Base-by-base conservation (phyloP, 2,113 vertebrate species). In the Pseudolaguvia tuberculata region DNA sequence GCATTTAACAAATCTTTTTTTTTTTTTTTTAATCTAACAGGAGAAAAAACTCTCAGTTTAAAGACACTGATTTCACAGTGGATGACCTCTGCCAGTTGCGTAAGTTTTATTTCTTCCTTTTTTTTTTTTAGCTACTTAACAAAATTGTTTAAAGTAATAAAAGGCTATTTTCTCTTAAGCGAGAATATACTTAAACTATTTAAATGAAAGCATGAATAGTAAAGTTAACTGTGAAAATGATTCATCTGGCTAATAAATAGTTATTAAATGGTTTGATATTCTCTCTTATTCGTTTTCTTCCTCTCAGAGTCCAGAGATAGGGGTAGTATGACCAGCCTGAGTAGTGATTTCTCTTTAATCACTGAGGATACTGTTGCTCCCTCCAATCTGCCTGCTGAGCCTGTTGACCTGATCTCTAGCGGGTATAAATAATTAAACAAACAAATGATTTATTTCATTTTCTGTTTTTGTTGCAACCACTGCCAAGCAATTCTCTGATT, bases 311-410 rank as follows among this genome's bases (percentile, higher is more conserved):
- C 89, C 61, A 93, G 84, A 86, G 94, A 98, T 79, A 91, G 94
- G 27, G 97, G 96, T 81, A 99, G 97, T 80, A 92, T 93, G 81
- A 98, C 94, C 52, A 98, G 96, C 80, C 89, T 98, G 75, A 94
- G 94, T 90, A 99, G 97, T 0, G 96, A 96, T 82, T 98, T 98
- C 82, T 97, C 95, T 53, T 90, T 98, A 42, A 93, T 96, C 78
- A 91, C 93, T 72, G 97, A 98, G 81, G 96, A 93, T 57, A 91
- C 91, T 3, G 90, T 89, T 69, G 90, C 88, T 0, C 79, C 87
- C 27, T 93, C 92, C 83, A 93, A 92, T 79, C 88, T 94, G 79
- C 90, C 86, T 66, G 92, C 88, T 2, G 96, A 99, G 82, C 72
- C 89, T 1, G 85, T 92, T 82, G 96, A 99, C 80, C 86, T 91